Evolutionary conservation across 1,140 invertebrate genomes (phyloP).

Genomic region (Platyura marginata): DNA sequence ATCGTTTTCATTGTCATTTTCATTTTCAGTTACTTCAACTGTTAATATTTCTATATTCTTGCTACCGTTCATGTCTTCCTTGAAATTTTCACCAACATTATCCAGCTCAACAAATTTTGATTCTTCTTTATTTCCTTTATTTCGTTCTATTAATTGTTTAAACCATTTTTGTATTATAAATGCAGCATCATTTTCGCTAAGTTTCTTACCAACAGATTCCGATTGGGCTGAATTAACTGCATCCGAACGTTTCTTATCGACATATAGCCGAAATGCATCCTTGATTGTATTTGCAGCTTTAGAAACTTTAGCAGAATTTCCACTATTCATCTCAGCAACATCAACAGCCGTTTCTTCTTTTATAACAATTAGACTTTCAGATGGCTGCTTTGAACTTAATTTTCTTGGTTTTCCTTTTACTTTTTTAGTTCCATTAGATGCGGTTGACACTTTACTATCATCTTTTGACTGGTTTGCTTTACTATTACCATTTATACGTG

Average conservation of each 20-base stretch:
- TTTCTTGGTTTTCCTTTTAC: background rate
- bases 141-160: background rate
- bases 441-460: too few species aligned
- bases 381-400: background rate
- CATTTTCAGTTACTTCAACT: too few species aligned
- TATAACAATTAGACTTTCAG: constrained; percentile 7
- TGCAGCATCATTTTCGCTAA: background rate
- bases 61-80: too few species aligned
- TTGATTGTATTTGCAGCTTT: background rate
- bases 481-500: background rate
- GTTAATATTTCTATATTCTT: too few species aligned
- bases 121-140: too few species aligned
- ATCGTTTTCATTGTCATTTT: too few species aligned
- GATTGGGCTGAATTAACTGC: background rate
- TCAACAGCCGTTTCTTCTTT: constrained; percentile 12
- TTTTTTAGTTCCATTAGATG: too few species aligned
- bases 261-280: constrained; percentile 2
- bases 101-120: too few species aligned
- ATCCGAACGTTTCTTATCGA: background rate
- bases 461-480: too few species aligned
- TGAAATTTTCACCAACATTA: too few species aligned
- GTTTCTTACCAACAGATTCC: background rate
- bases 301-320: background rate
- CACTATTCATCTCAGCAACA: constrained; percentile 5
- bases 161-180: constrained; percentile 1